Evolutionary conservation across 2,113 vertebrate species (phyloP).

Genomic region (Prionailurus viverrinus): DNA sequence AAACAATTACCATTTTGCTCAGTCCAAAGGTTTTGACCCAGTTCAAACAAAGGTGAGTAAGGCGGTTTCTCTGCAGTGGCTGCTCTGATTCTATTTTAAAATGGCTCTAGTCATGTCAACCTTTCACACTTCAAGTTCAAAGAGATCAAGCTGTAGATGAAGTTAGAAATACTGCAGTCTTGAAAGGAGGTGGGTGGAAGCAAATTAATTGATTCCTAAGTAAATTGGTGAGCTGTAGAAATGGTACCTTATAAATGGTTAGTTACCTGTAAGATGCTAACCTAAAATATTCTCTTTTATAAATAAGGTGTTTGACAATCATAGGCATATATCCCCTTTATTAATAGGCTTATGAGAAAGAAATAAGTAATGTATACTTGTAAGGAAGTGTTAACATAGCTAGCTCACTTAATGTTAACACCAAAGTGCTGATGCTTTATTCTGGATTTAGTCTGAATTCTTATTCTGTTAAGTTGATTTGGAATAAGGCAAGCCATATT

Average conservation of each 20-base stretch:
- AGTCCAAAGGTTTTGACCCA: background rate
- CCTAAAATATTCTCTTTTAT: background rate
- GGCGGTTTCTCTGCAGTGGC: background rate
- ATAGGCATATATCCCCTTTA: background rate
- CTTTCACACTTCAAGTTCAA: background rate
- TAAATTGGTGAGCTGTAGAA: background rate
- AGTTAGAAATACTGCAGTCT: background rate
- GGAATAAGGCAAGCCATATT: background rate
- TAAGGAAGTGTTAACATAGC: background rate
- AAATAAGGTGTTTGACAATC: background rate
- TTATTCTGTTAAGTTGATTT: background rate
- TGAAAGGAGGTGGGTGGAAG: background rate
- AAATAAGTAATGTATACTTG: background rate
- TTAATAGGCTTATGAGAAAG: background rate
- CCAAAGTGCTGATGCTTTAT: background rate
- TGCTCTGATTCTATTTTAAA: background rate
- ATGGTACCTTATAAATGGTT: background rate
- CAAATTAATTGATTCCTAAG: background rate
- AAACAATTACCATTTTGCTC: background rate
- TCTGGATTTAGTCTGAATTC: background rate
- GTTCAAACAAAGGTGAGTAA: background rate
- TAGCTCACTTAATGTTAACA: background rate
- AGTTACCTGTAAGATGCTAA: background rate
- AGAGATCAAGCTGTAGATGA: background rate
- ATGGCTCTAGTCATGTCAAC: background rate